Evolutionary conservation across 1,140 invertebrate genomes (phyloP).

Genomic region (Rhynchophorus ferrugineus): DNA sequence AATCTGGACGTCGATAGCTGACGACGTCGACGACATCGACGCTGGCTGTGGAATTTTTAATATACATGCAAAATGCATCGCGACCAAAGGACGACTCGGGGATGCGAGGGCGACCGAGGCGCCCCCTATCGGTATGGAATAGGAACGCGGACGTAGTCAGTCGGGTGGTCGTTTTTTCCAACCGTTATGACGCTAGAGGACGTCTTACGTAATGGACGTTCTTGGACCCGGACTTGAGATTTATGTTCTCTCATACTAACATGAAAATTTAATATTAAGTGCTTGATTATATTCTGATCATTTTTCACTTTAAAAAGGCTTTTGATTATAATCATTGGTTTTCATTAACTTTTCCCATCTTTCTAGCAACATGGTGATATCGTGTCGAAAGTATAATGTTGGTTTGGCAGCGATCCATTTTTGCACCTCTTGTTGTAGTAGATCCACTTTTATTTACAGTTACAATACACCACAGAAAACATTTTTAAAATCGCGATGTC

Average conservation of each 20-base stretch:
- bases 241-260: neutral
- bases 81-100: neutral
- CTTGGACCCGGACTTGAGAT: neutral
- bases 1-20: slow-evolving; percentile 14
- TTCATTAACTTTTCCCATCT: too few relatives aligned
- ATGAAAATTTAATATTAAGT: neutral
- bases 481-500: too few relatives aligned
- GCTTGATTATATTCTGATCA: too few relatives aligned
- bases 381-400: too few relatives aligned
- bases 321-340: too few relatives aligned
- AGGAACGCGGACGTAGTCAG: neutral
- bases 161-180: too few relatives aligned
- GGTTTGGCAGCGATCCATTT: too few relatives aligned
- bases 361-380: too few relatives aligned
- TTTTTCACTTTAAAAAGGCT: too few relatives aligned
- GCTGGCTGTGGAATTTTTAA: slow-evolving; percentile 19
- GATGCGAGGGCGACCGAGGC: neutral
- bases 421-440: too few relatives aligned
- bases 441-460: too few relatives aligned
- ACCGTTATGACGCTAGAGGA: neutral
- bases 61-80: slow-evolving; percentile 23
- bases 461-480: too few relatives aligned
- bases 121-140: neutral
- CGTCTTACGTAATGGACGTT: neutral
- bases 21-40: slow-evolving; percentile 4